These are phyloP conservation scores for Drosophila macrothrix DNA, from an alignment of 2,888 invertebrate genomes.

Conservation along the genomic window DNA sequence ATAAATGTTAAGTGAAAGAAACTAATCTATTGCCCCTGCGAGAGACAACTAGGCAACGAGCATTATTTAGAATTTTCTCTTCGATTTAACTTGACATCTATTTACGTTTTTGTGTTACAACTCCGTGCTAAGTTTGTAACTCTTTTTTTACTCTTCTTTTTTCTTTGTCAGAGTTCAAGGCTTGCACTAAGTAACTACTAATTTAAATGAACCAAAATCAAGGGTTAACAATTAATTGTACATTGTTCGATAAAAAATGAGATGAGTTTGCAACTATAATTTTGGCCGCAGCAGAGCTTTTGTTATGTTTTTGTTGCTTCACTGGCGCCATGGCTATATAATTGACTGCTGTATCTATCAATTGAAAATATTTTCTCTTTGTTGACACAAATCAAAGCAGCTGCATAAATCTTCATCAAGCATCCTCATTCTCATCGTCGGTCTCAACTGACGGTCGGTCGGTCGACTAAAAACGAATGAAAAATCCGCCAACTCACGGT, in stretches of 20 bases:
- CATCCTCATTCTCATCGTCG: slow-evolving; percentile 29
- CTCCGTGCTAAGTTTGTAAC: neutral
- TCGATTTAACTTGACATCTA: neutral
- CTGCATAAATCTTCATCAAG: slow-evolving; percentile 79
- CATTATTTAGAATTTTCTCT: neutral
- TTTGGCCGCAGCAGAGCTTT: slow-evolving; percentile 12
- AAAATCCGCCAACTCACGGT: slow-evolving; percentile 81
- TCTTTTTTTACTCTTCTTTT: neutral
- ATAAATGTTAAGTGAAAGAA: neutral
- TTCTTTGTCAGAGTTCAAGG: neutral
- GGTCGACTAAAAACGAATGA: slow-evolving; percentile 68
- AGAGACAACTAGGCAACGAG: neutral
- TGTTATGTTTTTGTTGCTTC: slow-evolving; percentile 32
- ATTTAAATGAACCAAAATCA: neutral
- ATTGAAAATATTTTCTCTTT: slow-evolving; percentile 40
- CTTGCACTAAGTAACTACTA: neutral
- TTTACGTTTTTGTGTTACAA: neutral
- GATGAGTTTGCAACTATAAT: neutral
- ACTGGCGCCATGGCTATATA: slow-evolving; percentile 63
- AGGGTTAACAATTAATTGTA: neutral
- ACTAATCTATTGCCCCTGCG: neutral
- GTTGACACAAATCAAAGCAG: slow-evolving; percentile 80
- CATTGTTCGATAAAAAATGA: neutral
- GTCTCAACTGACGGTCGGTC: slow-evolving; percentile 23
- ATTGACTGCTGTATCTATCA: slow-evolving; percentile 39